Evolutionary conservation across 2,888 invertebrate genomes (phyloP).

Genomic region (Drosophila hawaiiensis): DNA sequence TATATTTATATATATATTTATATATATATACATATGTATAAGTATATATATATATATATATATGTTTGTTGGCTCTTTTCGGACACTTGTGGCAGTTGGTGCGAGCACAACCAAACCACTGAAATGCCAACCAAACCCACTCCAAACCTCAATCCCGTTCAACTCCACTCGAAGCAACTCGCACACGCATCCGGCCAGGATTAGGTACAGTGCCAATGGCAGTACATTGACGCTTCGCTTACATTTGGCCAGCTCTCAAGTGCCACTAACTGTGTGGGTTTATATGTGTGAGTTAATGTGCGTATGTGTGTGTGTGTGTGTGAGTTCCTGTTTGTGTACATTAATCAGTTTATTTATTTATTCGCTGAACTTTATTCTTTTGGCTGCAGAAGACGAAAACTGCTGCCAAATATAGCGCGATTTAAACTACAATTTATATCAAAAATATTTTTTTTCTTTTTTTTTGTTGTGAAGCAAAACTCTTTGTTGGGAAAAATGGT

Average conservation of each 20-base stretch:
- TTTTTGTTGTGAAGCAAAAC: background rate
- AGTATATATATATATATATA: background rate
- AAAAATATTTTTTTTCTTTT: background rate
- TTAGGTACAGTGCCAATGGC: slow-evolving; percentile 31
- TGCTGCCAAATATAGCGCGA: slow-evolving; percentile 4
- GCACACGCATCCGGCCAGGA: slow-evolving; percentile 28
- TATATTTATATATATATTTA: slow-evolving; percentile 10
- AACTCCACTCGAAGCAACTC: background rate
- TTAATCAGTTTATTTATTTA: slow-evolving; percentile 71
- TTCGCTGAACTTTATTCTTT: slow-evolving; percentile 44
- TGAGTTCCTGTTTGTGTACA: slow-evolving; percentile 42
- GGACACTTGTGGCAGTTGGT: slow-evolving; percentile 49
- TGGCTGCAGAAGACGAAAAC: slow-evolving; percentile 13
- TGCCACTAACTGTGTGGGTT: background rate
- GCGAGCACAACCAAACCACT: slow-evolving; percentile 5
- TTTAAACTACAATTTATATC: background rate
- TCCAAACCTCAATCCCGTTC: background rate
- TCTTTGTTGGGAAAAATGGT: background rate
- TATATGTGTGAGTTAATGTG: slow-evolving; percentile 12
- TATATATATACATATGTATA: background rate
- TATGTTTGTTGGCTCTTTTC: slow-evolving; percentile 21
- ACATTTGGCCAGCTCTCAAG: slow-evolving; percentile 21
- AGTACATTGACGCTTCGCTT: slow-evolving; percentile 36
- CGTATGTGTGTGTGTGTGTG: slow-evolving; percentile 29
- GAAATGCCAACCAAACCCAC: background rate